Base-by-base conservation (phyloP, 2,113 vertebrate genomes). In the Dolichotis patagonum region DNA sequence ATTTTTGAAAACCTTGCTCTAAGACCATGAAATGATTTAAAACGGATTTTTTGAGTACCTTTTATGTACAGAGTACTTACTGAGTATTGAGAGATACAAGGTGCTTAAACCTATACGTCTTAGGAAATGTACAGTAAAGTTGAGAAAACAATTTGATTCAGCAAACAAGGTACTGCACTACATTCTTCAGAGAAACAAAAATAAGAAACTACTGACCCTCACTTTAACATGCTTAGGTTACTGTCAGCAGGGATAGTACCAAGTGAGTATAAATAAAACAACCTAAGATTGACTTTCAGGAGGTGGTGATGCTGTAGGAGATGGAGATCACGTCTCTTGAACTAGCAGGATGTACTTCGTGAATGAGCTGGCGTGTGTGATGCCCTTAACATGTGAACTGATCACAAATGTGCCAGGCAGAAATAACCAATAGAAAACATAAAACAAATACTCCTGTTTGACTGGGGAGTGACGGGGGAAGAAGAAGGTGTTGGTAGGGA, bases 211-310 rank as follows among this genome's bases (percentile, higher is more conserved):
- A n/a, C 4, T 14, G 26, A 38, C 26, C 26, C 19, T 86, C 9
- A 41, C 49, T 56, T 54, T 13, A 14, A 52, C 63, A 49, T 2
- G 7, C n/a, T 91, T 54, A 10, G 52, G n/a, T 90, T 78, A 35
- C 19, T 43, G 13, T 56, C 17, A 19, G n/a, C 26, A 43, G 65
- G 12, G 17, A 65, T 49, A 22, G 28, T 80, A 35, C 20, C 38
- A 54, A 85, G 35, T 80, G 77, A 91, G 83, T 80, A 5, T 58
- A 85, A 84, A 63, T 84, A 80, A 88, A 96, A 32, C 26, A 78
- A 67, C 20, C 17, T 86, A 38, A 89, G 46, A 62, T 4, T 41
- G 52, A 63, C 49, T 52, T 96, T 17, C 5, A 20, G 90, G 83
- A 75, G 67, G 22, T 19, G 41, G 4, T 14, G 30, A 60, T 46